Conservation (phyloP, 2,888 invertebrate genomes). For the Siphlonurus alternatus region DNA sequence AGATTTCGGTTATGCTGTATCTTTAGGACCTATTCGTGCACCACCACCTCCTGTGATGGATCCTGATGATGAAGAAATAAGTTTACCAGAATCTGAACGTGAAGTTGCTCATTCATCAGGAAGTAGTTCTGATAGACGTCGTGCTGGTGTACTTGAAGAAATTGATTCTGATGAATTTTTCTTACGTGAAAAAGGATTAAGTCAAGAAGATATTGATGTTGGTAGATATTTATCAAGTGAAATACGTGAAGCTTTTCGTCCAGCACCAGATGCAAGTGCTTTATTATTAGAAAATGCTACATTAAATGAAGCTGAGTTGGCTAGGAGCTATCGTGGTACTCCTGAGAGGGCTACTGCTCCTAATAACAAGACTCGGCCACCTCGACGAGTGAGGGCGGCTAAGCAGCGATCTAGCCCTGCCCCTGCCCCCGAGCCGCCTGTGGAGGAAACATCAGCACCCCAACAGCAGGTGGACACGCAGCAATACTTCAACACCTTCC, state of each 20-base stretch:
- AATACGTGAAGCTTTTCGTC: constrained; percentile 58
- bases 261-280: constrained; percentile 17
- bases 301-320: constrained; percentile 6
- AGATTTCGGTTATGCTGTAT: constrained; percentile 12
- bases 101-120: constrained; percentile 39
- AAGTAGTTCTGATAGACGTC: constrained; percentile 35
- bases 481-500: constrained; percentile 21
- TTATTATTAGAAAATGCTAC: constrained; percentile 12
- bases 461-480: not conserved
- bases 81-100: constrained; percentile 23
- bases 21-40: not conserved
- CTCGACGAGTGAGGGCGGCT: constrained; percentile 3
- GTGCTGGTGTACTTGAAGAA: constrained; percentile 60
- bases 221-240: constrained; percentile 61
- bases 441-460: constrained; percentile 27
- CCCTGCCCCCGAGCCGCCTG: constrained; percentile 25
- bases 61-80: constrained; percentile 5
- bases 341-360: constrained; percentile 10
- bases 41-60: not conserved
- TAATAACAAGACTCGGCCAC: constrained; percentile 9
- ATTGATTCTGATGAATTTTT: constrained; percentile 79
- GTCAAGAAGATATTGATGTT: constrained; percentile 64
- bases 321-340: constrained; percentile 10
- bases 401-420: not conserved
- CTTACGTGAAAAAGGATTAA: constrained; percentile 62